These are phyloP conservation scores for Hyla sarda DNA, from an alignment of 2,113 vertebrate genomes.

Conservation along the genomic window DNA sequence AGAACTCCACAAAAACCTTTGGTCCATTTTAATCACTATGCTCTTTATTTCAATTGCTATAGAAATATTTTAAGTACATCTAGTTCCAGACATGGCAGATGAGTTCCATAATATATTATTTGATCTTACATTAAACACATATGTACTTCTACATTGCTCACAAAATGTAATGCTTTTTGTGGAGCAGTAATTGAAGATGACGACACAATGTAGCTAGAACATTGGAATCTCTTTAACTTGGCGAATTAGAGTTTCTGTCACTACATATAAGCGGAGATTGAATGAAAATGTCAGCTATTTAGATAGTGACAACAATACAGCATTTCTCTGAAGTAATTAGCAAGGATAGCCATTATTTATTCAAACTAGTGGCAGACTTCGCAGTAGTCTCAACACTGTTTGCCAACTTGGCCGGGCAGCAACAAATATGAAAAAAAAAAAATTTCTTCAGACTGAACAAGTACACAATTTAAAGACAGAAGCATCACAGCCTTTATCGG, in stretches of 20 bases:
- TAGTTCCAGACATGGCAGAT: too few species aligned
- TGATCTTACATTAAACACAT: neutral
- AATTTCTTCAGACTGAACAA: neutral
- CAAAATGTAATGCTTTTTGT: neutral
- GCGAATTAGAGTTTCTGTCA: neutral
- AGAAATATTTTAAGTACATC: too few species aligned
- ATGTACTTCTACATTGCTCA: neutral
- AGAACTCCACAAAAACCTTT: too few species aligned
- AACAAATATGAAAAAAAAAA: neutral
- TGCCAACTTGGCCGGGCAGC: constrained; percentile 29
- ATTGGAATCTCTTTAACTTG: neutral
- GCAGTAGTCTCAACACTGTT: neutral
- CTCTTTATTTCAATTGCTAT: too few species aligned
- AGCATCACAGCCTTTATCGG: too few species aligned
- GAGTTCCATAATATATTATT: neutral
- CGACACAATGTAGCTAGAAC: neutral
- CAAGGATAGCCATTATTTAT: constrained; percentile 24
- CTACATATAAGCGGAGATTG: neutral
- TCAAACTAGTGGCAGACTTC: constrained; percentile 20
- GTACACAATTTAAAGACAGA: neutral
- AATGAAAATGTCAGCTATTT: constrained; percentile 34
- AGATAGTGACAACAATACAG: constrained; percentile 1
- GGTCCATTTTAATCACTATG: too few species aligned
- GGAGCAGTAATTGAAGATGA: neutral
- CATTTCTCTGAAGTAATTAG: constrained; percentile 8